Conservation (phyloP, 53 echinoderm and acorn worm species). For the Paracentrotus lividus region DNA sequence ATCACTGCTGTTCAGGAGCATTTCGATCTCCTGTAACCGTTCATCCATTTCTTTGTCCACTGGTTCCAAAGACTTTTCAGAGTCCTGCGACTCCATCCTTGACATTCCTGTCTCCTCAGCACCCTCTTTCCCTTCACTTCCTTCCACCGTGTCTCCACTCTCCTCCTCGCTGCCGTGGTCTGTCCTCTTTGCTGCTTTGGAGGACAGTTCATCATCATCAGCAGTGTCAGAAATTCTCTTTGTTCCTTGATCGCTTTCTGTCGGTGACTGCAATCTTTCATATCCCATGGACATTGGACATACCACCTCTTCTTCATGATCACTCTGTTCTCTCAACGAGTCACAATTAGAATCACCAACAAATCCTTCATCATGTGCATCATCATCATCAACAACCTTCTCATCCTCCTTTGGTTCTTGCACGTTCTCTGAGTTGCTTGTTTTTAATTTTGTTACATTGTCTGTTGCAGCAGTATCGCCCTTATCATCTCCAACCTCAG, state of each 20-base stretch:
- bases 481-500: constrained; percentile 12
- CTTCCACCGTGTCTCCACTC: constrained; percentile 60
- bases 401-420: constrained; percentile 29
- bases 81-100: constrained; percentile 15
- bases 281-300: constrained; percentile 52
- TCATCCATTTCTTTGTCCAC: constrained; percentile 65
- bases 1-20: constrained; percentile 64
- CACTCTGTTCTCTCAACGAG: constrained; percentile 30
- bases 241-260: constrained; percentile 50
- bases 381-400: constrained; percentile 35
- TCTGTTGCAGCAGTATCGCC: constrained; percentile 25
- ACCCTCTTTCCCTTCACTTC: neutral
- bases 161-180: constrained; percentile 26
- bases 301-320: constrained; percentile 29
- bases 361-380: neutral
- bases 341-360: constrained; percentile 27
- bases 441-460: constrained; percentile 66
- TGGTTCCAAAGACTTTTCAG: constrained; percentile 36
- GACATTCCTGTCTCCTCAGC: neutral
- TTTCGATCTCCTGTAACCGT: constrained; percentile 67
- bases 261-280: constrained; percentile 60
- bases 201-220: constrained; percentile 26
- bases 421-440: neutral
- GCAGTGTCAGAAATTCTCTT: constrained; percentile 48
- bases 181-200: constrained; percentile 46